Conservation (phyloP, 2,888 invertebrate species). For the Drosophila koepferae region DNA sequence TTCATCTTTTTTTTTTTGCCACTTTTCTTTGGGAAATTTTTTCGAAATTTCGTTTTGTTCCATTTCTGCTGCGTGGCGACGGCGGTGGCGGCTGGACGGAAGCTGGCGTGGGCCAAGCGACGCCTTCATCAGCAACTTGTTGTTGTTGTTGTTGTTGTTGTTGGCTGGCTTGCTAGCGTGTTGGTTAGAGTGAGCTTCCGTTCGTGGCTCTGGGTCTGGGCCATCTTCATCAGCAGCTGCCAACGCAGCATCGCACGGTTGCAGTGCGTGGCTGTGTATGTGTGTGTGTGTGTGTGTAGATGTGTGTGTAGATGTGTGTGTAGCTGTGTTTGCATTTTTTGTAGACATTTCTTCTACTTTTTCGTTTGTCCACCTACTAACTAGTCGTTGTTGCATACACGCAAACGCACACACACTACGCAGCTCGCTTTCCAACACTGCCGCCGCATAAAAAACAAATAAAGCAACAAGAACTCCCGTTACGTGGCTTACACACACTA, state of each 20-base stretch:
- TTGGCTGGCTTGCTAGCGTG: slow-evolving; percentile 51
- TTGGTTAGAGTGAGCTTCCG: slow-evolving; percentile 80
- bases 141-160: slow-evolving; percentile 34
- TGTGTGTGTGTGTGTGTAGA: not conserved
- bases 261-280: slow-evolving; percentile 27
- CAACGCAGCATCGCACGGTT: slow-evolving; percentile 46
- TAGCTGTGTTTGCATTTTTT: slow-evolving; percentile 40
- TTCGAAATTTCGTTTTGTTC: slow-evolving; percentile 60
- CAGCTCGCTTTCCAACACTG: slow-evolving; percentile 26
- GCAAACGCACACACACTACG: slow-evolving; percentile 11
- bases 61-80: slow-evolving; percentile 73
- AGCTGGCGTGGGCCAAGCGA: slow-evolving; percentile 61
- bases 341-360: slow-evolving; percentile 52
- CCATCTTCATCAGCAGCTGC: slow-evolving; percentile 81
- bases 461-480: slow-evolving; percentile 46
- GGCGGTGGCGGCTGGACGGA: slow-evolving; percentile 44
- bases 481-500: slow-evolving; percentile 36
- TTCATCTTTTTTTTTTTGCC: slow-evolving; percentile 40
- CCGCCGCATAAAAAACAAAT: slow-evolving; percentile 24
- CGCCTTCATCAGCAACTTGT: slow-evolving; percentile 56
- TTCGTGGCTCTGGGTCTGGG: slow-evolving; percentile 64
- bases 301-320: slow-evolving; percentile 9
- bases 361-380: slow-evolving; percentile 74
- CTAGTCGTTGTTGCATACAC: slow-evolving; percentile 55
- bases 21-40: slow-evolving; percentile 45